These are phyloP conservation scores for Ceratoteleas bidentatus DNA, from an alignment of 1,140 invertebrate genomes.

Conservation along the genomic window DNA sequence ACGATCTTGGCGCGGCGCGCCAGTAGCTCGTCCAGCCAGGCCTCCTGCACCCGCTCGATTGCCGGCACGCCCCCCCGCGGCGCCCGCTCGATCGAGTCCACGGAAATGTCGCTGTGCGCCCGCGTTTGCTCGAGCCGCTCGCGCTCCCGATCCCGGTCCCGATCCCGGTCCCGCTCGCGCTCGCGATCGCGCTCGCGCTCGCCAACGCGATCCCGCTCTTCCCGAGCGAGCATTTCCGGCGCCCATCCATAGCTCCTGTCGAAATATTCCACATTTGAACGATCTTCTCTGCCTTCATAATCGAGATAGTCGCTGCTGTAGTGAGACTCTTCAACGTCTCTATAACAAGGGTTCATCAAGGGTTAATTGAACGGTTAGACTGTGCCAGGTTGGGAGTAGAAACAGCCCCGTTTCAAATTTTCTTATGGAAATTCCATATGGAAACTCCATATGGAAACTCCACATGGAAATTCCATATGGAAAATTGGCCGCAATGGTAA, in stretches of 20 bases:
- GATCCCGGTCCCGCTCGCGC: slow-evolving; percentile 22
- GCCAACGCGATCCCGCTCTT: slow-evolving; percentile 76
- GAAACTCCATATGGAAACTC: too few relatives aligned
- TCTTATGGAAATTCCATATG: too few relatives aligned
- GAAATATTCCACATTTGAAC: slow-evolving; percentile 79
- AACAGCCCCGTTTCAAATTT: too few relatives aligned
- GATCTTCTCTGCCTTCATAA: slow-evolving; percentile 82
- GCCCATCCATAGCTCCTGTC: slow-evolving; percentile 79
- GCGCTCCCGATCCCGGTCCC: slow-evolving; percentile 34
- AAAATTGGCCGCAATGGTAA: too few relatives aligned
- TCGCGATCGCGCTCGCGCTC: slow-evolving; percentile 35
- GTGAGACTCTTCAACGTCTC: slow-evolving; percentile 81
- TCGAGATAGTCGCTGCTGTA: slow-evolving; percentile 84
- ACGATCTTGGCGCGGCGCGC: slow-evolving; percentile 90
- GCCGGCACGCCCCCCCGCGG: slow-evolving; percentile 77
- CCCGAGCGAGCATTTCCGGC: slow-evolving; percentile 78
- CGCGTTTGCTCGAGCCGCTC: slow-evolving; percentile 77
- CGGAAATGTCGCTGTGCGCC: slow-evolving; percentile 87
- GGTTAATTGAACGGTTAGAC: slow-evolving; percentile 53
- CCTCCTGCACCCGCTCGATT: slow-evolving; percentile 81
- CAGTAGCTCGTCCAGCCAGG: slow-evolving; percentile 89
- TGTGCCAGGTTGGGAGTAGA: too few relatives aligned
- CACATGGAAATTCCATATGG: too few relatives aligned
- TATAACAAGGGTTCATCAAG: slow-evolving; percentile 57
- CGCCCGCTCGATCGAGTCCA: slow-evolving; percentile 88